A percentile compares a stretch with the other conserved stretches of the same genome.
Evolutionary conservation across 2,888 invertebrate species (phyloP).

Genomic region (Sarcophaga carnaria): DNA sequence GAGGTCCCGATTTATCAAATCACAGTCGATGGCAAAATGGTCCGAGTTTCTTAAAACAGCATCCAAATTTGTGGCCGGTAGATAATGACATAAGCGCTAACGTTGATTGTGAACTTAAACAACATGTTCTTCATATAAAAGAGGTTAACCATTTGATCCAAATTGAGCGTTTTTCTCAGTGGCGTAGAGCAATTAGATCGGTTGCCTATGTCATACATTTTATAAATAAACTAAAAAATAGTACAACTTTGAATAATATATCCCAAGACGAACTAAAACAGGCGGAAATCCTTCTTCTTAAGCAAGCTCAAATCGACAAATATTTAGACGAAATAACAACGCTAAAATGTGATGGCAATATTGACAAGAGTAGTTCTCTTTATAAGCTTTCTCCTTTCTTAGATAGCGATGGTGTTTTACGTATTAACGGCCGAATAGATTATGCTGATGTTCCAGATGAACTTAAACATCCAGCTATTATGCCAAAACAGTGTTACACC

Average conservation of each 20-base stretch:
- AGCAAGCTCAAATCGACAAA: slow-evolving; percentile 16
- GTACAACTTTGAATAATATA: not conserved
- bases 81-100: not conserved
- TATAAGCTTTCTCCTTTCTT: slow-evolving; percentile 17
- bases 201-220: slow-evolving; percentile 37
- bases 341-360: not conserved
- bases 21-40: slow-evolving; percentile 31
- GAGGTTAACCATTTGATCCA: slow-evolving; percentile 4
- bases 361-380: slow-evolving; percentile 29
- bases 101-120: slow-evolving; percentile 26
- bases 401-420: slow-evolving; percentile 8
- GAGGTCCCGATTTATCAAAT: slow-evolving; percentile 29
- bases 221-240: slow-evolving; percentile 28
- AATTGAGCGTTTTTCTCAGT: slow-evolving; percentile 36
- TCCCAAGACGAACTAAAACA: slow-evolving; percentile 32
- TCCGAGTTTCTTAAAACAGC: slow-evolving; percentile 12
- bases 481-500: slow-evolving; percentile 26
- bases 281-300: not conserved
- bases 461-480: slow-evolving; percentile 19
- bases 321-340: slow-evolving; percentile 34
- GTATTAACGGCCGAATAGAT: slow-evolving; percentile 24
- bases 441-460: slow-evolving; percentile 9
- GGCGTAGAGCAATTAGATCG: slow-evolving; percentile 34
- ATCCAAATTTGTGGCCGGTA: slow-evolving; percentile 6
- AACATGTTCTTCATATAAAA: not conserved